Base-by-base conservation (phyloP, 2,113 vertebrate species). In the Tinamus guttatus region DNA sequence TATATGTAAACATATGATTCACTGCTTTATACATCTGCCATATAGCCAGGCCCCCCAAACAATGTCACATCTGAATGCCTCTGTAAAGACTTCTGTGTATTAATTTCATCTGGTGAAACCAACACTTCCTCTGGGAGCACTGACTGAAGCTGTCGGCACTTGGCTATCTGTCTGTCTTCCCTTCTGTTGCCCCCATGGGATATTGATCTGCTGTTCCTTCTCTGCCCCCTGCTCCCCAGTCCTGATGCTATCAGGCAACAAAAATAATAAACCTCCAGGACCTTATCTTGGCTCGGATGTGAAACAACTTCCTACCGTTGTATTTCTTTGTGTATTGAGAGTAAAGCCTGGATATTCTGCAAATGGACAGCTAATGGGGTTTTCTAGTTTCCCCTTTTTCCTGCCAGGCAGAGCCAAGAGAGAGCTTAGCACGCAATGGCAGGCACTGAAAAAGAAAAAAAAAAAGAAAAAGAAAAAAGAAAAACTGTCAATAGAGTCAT, bases 241-340 rank as follows among this genome's bases (percentile, higher is more conserved):
- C 97, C 98, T 96, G 98, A 98, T 98, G 98, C 98, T 98, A 98
- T 98, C 98, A 97, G 95, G 97, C 97, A 96, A 97, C 97, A 98
- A 98, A 98, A 98, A 98, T 96, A 99, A 99, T 98, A 98, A 99
- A 98, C 98, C 97, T 93, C 97, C 92, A 98, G 97, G 98, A 98
- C 97, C 98, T 98, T 98, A 99, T 99, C 98, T 98, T 98, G 98
- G 95, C 98, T 98, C 98, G 98, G 98, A 98, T 98, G 82, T 98
- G 98, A 98, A 98, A 98, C 98, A 98, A 98, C 98, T 98, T 98
- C 98, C 97, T 97, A 97, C 98, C 58, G 93, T 97, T 96, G 95
- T 94, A 96, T 96, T 95, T 97, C 97, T 97, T 95, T 94, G 92
- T 96, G 96, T 91, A 95, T 96, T 94, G 85, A 95, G 96, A 97